Evolutionary conservation across 2,797 vertebrate species (phyloP), one percentile per base, ranked within the genome.

Genomic region (Onychomys leucogaster): DNA sequence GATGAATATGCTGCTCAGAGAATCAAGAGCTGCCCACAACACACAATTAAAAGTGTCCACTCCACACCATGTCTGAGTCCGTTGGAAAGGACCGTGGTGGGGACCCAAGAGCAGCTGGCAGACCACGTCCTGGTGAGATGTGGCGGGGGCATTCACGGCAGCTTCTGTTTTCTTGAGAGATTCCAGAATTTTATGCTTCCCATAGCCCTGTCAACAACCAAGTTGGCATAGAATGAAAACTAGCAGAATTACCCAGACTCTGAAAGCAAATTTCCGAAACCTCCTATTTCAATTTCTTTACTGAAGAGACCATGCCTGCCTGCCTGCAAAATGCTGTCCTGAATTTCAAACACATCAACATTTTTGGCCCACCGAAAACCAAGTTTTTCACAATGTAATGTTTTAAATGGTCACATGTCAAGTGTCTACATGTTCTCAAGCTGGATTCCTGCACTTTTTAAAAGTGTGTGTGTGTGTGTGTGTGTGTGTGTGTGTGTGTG

Each of bases 321-420:
- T 65, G 16, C 49, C 32, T 77, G 76, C 32, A 37, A 41, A 78
- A 78, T 86, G 37, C 19, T 59, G 46, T 34, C 17, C 82, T 94
- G 61, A 85, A 76, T 83, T 80, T 78, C 34, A 73, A 71, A 80
- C 27, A n/a, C 63, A 88, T 46, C 57, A 61, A 34, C 83, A 43
- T 80, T 83, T 96, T 63, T 69, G 43, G 91, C 25, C 87, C 61
- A n/a, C 8, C n/a, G n/a, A 88, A 13, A 92, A 46, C 2, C 27
- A 87, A 90, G 34, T 1, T 87, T 71, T 93, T 94, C 49, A 85
- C 46, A 32, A 57, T 89, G 52, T 17, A 87, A 19, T 23, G 84
- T 69, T 80, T 94, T 95, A 90, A 65, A 61, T 78, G 71, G 23
- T 29, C 87, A 67, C 43, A 78, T 89, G 32, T 78, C 61, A 43